Conservation (phyloP, 2,113 vertebrate species). For the Mola mola region DNA sequence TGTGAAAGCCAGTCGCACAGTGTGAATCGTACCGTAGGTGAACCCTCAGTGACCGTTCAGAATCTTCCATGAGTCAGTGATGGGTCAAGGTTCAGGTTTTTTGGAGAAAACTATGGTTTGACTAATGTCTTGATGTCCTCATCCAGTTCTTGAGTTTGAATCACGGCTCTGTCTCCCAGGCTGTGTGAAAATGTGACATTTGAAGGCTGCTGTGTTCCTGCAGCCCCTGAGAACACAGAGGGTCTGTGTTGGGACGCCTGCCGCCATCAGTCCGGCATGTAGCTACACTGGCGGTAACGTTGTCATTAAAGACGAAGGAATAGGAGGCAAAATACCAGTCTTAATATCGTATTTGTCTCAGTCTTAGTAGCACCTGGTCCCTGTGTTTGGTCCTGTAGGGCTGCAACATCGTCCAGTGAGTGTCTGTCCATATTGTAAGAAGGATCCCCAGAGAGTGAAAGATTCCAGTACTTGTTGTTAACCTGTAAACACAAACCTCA, state of each 20-base stretch:
- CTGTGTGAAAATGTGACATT: slow-evolving; percentile 19
- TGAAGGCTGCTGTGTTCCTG: background rate
- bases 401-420: no score
- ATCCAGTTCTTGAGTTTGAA: slow-evolving; percentile 31
- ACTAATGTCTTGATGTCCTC: background rate
- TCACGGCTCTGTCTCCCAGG: slow-evolving; percentile 18
- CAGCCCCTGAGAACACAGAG: slow-evolving; percentile 31
- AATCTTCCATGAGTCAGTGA: background rate
- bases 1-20: background rate
- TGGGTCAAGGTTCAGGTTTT: background rate
- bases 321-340: no score
- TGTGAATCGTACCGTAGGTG: background rate
- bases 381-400: no score
- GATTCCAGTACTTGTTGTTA: no score
- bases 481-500: no score
- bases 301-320: no score
- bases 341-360: no score
- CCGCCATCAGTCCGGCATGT: background rate
- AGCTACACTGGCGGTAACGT: background rate
- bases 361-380: no score
- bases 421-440: no score
- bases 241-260: background rate
- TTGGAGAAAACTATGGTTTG: background rate
- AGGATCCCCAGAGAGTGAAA: no score
- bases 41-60: slow-evolving; percentile 7